Conservation (phyloP, 2,888 invertebrate species). For the Amphipyra tragopoginis region DNA sequence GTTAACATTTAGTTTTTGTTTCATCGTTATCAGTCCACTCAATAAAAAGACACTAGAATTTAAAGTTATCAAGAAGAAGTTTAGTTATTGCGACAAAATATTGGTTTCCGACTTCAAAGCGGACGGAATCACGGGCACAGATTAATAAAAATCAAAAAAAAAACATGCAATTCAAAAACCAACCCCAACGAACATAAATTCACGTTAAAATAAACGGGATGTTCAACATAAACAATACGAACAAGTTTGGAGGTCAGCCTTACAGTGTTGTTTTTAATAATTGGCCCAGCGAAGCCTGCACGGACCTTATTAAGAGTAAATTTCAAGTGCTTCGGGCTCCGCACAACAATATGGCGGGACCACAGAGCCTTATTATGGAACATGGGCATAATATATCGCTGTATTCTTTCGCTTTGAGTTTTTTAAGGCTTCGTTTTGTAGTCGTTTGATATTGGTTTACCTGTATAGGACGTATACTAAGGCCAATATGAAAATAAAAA, state of each 20-base stretch:
- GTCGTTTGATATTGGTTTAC: constrained; percentile 38
- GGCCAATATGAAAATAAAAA: no score
- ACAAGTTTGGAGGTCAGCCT: constrained; percentile 36
- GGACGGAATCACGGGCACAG: no score
- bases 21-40: no score
- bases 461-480: not conserved
- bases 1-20: no score
- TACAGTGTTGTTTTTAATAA: constrained; percentile 74
- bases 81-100: no score
- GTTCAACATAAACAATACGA: constrained; percentile 44
- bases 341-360: constrained; percentile 49
- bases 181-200: constrained; percentile 12
- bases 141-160: no score
- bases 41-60: no score
- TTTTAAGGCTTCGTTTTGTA: constrained; percentile 35
- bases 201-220: constrained; percentile 17
- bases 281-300: constrained; percentile 68
- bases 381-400: constrained; percentile 29
- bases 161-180: constrained; percentile 10
- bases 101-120: no score
- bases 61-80: no score
- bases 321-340: constrained; percentile 67
- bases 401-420: constrained; percentile 50
- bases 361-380: constrained; percentile 45
- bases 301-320: constrained; percentile 72